phyloP scores from a whole-genome alignment of 2,888 invertebrate species.

The Halictus ligatus region DNA sequence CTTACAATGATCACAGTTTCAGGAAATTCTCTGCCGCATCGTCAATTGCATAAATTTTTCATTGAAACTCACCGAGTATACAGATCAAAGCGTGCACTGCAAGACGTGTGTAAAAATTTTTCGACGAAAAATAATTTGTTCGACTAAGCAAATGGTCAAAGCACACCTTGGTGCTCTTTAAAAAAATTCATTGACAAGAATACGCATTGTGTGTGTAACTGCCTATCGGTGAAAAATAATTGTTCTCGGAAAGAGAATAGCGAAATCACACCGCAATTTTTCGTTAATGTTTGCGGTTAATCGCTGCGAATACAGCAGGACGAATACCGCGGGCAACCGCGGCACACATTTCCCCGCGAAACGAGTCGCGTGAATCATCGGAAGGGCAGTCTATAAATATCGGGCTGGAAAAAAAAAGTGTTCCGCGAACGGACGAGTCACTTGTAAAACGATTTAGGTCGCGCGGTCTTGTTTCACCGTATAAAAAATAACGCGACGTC shows the following conservation, averaged over 20 bases:
- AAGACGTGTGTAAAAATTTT: no score
- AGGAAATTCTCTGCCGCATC: no score
- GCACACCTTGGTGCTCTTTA: background rate
- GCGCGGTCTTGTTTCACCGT: conserved; percentile 8
- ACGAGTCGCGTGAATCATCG: background rate
- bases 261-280: background rate
- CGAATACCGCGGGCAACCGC: background rate
- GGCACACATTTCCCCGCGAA: background rate
- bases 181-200: background rate
- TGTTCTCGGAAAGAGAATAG: background rate
- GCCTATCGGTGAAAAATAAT: background rate
- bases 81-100: no score
- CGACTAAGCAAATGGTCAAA: background rate
- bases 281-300: background rate
- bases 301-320: background rate
- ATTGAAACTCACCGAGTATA: background rate
- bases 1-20: no score
- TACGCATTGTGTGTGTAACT: background rate
- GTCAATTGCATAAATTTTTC: no score
- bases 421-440: conserved; percentile 23
- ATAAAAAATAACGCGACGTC: conserved; percentile 13
- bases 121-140: background rate
- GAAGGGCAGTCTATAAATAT: conserved; percentile 10
- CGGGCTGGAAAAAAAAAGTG: background rate
- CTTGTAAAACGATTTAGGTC: conserved; percentile 34